Evolutionary conservation across 2,113 vertebrate species (phyloP).

Genomic region (Myotis brandtii): DNA sequence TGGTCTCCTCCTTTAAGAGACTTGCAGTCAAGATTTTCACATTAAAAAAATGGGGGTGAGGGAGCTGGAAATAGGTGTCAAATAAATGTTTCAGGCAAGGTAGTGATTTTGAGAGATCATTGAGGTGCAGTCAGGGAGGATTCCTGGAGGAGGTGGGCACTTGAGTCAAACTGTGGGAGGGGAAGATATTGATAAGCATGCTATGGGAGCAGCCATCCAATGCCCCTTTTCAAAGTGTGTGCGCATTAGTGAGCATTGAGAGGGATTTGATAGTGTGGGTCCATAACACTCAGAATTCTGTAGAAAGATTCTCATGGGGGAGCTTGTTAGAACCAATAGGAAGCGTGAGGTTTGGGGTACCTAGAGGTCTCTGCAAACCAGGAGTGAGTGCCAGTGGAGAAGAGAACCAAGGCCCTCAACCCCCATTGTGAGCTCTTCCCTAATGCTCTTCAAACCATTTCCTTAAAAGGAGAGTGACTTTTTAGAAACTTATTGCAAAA

Average conservation of each 20-base stretch:
- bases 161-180: background rate
- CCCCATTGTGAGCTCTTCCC: background rate
- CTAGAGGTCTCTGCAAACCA: background rate
- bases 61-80: background rate
- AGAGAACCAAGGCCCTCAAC: background rate
- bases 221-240: background rate
- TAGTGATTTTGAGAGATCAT: background rate
- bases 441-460: background rate
- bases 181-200: background rate
- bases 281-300: background rate
- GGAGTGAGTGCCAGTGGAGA: background rate
- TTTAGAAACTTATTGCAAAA: background rate
- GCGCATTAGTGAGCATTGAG: background rate
- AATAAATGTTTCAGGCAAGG: background rate
- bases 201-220: background rate
- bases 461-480: background rate
- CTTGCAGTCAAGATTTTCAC: background rate
- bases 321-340: background rate
- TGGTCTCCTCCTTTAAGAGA: background rate
- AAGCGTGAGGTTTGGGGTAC: background rate
- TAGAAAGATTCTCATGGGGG: background rate
- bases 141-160: background rate
- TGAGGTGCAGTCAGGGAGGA: background rate
- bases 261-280: background rate
- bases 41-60: background rate